Conservation (phyloP, 1,140 invertebrate genomes). For the Leptestheria dahalacensis region DNA sequence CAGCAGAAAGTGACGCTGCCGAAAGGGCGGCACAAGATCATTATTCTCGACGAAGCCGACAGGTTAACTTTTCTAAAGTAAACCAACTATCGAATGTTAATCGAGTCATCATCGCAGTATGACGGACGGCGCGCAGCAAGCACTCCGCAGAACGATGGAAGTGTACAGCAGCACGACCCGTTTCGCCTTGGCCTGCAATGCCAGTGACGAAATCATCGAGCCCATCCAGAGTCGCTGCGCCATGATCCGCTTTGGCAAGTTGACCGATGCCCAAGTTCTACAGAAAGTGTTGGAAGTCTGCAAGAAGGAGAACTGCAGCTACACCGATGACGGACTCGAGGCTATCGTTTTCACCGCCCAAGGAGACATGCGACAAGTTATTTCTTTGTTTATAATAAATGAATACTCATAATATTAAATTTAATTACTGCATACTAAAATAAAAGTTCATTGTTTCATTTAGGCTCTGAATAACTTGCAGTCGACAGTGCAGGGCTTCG, state of each 20-base stretch:
- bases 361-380: slow-evolving; percentile 82
- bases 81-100: background rate
- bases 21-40: slow-evolving; percentile 84
- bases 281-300: slow-evolving; percentile 62
- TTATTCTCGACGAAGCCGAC: slow-evolving; percentile 97
- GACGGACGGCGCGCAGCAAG: slow-evolving; percentile 96
- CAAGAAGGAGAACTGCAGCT: slow-evolving; percentile 58
- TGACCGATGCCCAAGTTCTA: slow-evolving; percentile 78
- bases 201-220: slow-evolving; percentile 98
- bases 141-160: slow-evolving; percentile 94
- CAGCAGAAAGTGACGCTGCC: slow-evolving; percentile 93
- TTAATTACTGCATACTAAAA: background rate
- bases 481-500: slow-evolving; percentile 90
- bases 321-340: slow-evolving; percentile 86
- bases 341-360: slow-evolving; percentile 96
- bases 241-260: slow-evolving; percentile 81
- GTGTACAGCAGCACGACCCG: slow-evolving; percentile 93
- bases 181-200: slow-evolving; percentile 96
- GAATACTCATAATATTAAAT: too few species aligned
- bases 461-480: slow-evolving; percentile 92
- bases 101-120: slow-evolving; percentile 42
- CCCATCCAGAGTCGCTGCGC: slow-evolving; percentile 94
- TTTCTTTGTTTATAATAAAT: background rate
- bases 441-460: slow-evolving; percentile 9
- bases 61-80: slow-evolving; percentile 36